These are phyloP conservation scores for Microcebus lehilahytsara DNA, from an alignment of 2,113 vertebrate genomes.

Conservation along the genomic window DNA sequence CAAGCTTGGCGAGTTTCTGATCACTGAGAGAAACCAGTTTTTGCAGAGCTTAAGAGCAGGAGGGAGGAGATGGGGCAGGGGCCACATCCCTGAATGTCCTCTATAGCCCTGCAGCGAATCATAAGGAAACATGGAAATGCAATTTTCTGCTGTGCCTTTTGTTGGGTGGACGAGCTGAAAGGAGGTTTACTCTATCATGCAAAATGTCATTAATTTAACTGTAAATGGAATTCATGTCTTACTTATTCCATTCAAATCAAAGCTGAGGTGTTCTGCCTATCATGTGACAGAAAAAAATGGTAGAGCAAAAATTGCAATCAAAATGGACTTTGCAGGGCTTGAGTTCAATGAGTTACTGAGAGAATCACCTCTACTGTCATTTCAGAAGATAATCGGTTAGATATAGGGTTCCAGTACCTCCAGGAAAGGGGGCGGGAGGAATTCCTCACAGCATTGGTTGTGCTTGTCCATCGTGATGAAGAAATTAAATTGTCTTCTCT, in stretches of 20 bases:
- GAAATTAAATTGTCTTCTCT: constrained; percentile 56
- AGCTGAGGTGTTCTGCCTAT: background rate
- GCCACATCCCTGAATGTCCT: accelerated
- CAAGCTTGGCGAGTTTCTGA: background rate
- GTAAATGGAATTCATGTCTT: background rate
- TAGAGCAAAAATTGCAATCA: background rate
- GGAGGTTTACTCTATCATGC: background rate
- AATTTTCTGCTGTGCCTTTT: background rate
- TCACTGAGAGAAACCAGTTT: background rate
- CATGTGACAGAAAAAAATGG: background rate
- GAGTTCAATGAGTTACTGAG: background rate
- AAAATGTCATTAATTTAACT: background rate
- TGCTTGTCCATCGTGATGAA: background rate
- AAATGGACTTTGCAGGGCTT: background rate
- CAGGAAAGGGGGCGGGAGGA: background rate
- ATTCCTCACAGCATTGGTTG: background rate
- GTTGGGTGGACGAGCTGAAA: background rate
- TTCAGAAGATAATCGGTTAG: background rate
- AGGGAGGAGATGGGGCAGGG: background rate
- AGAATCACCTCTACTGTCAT: background rate
- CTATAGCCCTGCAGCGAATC: background rate
- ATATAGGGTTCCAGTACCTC: background rate
- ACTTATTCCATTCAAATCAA: background rate
- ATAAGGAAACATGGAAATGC: background rate
- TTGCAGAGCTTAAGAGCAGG: background rate